Conservation (phyloP, 2,113 vertebrate species). For the Meles meles region DNA sequence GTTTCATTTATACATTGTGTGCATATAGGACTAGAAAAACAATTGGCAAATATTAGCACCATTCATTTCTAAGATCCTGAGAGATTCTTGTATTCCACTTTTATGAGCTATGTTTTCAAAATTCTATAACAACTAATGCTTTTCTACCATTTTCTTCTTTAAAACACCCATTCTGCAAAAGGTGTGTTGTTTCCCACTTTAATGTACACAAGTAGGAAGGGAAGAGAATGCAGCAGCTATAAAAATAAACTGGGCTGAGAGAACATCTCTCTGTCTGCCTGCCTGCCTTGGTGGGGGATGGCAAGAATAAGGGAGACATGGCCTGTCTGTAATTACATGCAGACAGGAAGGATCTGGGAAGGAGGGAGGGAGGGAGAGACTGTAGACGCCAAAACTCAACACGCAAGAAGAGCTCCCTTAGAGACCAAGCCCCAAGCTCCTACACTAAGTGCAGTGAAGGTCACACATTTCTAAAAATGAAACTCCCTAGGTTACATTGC, state of each 20-base stretch:
- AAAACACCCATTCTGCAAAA: background rate
- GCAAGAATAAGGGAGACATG: background rate
- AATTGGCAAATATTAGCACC: background rate
- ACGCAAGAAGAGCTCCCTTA: background rate
- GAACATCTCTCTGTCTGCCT: background rate
- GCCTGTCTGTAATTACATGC: background rate
- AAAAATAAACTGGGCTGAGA: background rate
- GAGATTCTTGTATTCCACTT: background rate
- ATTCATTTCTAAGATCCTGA: background rate
- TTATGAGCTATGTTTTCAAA: background rate
- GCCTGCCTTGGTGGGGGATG: background rate
- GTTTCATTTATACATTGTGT: background rate
- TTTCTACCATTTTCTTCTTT: background rate
- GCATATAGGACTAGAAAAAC: background rate
- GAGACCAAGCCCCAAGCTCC: background rate
- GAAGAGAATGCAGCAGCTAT: background rate
- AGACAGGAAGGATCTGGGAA: background rate
- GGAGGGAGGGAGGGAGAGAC: background rate
- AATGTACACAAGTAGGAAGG: background rate
- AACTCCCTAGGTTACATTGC: background rate
- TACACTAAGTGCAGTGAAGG: background rate
- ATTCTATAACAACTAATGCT: constrained; percentile 8
- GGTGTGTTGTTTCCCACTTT: background rate
- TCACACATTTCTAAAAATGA: background rate
- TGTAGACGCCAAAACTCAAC: background rate